Conservation (phyloP, 1,140 invertebrate species). For the Copidosoma floridanum region DNA sequence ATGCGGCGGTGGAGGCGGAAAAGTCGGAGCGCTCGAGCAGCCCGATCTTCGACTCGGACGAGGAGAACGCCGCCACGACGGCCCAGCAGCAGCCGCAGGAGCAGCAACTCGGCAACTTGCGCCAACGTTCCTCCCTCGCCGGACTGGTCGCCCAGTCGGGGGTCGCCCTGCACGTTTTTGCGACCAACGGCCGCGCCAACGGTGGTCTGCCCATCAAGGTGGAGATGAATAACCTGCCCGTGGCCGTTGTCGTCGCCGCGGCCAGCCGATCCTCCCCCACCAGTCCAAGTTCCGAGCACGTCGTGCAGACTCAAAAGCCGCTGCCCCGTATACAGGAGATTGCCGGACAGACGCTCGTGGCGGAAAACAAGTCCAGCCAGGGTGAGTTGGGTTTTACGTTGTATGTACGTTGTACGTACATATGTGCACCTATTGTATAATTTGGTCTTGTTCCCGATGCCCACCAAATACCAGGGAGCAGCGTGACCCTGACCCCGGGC, state of each 20-base stretch:
- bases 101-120: slow-evolving; percentile 43
- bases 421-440: background rate
- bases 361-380: slow-evolving; percentile 40
- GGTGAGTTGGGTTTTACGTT: too few relatives aligned
- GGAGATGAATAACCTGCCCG: slow-evolving; percentile 34
- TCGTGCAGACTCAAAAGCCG: slow-evolving; percentile 45
- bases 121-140: slow-evolving; percentile 63
- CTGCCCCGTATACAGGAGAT: slow-evolving; percentile 69
- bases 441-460: background rate
- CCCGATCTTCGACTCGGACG: slow-evolving; percentile 94
- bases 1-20: slow-evolving; percentile 41
- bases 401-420: too few relatives aligned
- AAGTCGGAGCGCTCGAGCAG: slow-evolving; percentile 91
- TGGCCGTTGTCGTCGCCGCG: background rate
- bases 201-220: slow-evolving; percentile 58
- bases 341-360: slow-evolving; percentile 55
- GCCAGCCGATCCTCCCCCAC: slow-evolving; percentile 35
- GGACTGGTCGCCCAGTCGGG: slow-evolving; percentile 65
- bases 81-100: too few relatives aligned
- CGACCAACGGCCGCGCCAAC: slow-evolving; percentile 61
- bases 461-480: slow-evolving; percentile 32
- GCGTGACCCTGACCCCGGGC: slow-evolving; percentile 52
- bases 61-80: slow-evolving; percentile 65
- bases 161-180: slow-evolving; percentile 57
- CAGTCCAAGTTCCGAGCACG: slow-evolving; percentile 40